These are phyloP conservation scores for Monochamus saltuarius DNA, from an alignment of 1,140 invertebrate genomes.

Conservation along the genomic window DNA sequence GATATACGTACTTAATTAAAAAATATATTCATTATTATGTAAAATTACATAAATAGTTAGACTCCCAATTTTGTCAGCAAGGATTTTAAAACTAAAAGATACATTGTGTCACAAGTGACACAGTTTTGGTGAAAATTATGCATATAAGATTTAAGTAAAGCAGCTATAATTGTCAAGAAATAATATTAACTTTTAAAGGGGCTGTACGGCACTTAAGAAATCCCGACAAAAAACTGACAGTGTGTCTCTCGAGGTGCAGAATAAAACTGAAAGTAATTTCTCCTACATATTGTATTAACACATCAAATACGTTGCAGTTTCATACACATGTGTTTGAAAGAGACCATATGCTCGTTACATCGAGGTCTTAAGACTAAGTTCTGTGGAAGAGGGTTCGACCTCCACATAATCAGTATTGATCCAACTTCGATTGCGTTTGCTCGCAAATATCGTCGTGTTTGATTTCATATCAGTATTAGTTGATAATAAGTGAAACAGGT, in stretches of 20 bases:
- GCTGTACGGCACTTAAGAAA: too few species aligned
- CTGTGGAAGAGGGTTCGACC: conserved; percentile 24
- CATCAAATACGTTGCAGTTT: conserved; percentile 7
- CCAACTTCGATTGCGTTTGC: conserved; percentile 21
- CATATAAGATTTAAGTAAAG: not conserved
- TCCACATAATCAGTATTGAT: conserved; percentile 27
- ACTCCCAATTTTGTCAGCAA: too few species aligned
- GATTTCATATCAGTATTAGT: not conserved
- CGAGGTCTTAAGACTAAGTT: conserved; percentile 25
- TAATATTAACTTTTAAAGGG: not conserved
- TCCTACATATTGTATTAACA: conserved; percentile 1
- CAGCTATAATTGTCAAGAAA: not conserved
- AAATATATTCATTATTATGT: too few species aligned
- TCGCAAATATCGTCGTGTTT: not conserved
- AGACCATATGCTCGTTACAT: conserved; percentile 13
- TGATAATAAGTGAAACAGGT: conserved; percentile 3
- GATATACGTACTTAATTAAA: too few species aligned
- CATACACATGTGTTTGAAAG: conserved; percentile 6
- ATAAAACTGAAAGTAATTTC: too few species aligned
- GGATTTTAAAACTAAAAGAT: too few species aligned
- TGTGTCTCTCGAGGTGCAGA: too few species aligned
- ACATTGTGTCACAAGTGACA: too few species aligned
- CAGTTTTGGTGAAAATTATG: not conserved
- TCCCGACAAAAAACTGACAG: too few species aligned
- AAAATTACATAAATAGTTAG: too few species aligned